Percentiles rank a stretch among this genome's conserved stretches.
phyloP scores from a whole-genome alignment of 2,113 vertebrate species.

The Todiramphus saurophagus region DNA sequence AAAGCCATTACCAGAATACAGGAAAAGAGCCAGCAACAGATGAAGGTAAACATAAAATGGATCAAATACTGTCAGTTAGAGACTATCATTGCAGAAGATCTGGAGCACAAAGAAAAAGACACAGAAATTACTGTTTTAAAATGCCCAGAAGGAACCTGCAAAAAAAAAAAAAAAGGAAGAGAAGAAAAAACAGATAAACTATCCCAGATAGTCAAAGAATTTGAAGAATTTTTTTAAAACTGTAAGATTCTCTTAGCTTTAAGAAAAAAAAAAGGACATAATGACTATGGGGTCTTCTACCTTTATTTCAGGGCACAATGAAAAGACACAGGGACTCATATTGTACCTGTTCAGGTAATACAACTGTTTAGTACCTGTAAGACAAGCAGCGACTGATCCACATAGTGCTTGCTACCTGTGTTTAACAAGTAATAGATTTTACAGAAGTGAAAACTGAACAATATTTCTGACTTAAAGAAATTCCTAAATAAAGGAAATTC shows the following conservation, averaged over 20 bases:
- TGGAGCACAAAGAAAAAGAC: not conserved
- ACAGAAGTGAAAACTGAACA: not conserved
- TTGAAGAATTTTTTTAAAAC: not conserved
- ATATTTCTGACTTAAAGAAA: not conserved
- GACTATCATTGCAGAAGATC: conserved; percentile 17
- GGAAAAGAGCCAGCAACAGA: conserved; percentile 46
- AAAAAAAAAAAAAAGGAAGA: not conserved
- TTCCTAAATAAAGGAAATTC: not conserved
- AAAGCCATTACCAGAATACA: conserved; percentile 6
- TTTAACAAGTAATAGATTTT: not conserved
- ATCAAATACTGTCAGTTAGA: conserved; percentile 47
- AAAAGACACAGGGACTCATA: not conserved
- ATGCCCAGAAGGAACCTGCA: conserved; percentile 22
- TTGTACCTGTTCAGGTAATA: not conserved
- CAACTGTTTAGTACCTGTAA: not conserved
- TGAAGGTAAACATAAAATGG: conserved; percentile 53
- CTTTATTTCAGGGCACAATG: not conserved
- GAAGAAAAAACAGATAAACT: not conserved
- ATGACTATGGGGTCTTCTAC: not conserved
- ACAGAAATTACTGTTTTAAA: conserved; percentile 49
- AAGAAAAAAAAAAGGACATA: not conserved
- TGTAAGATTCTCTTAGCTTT: not conserved
- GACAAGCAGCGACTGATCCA: not conserved
- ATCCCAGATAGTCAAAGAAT: not conserved
- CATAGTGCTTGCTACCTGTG: not conserved